Evolutionary conservation across 2,888 invertebrate species (phyloP).

Genomic region (Steinernema hermaphroditum): DNA sequence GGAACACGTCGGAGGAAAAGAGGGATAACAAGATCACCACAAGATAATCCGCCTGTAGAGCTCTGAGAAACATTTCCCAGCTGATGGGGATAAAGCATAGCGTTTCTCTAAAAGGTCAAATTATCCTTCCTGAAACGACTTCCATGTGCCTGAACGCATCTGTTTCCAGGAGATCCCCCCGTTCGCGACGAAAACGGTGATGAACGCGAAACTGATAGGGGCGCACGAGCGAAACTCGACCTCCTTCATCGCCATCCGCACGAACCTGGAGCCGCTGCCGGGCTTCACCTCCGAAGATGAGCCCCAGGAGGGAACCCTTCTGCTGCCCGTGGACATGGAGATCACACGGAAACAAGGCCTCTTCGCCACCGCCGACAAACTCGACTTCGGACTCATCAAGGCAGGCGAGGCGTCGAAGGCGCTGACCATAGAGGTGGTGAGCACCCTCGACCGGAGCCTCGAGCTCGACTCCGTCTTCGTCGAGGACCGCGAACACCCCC

Average conservation of each 20-base stretch:
- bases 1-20: no score
- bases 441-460: constrained; percentile 75
- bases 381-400: constrained; percentile 83
- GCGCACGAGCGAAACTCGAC: constrained; percentile 52
- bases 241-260: constrained; percentile 48
- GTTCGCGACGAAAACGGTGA: constrained; percentile 82
- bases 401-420: constrained; percentile 75
- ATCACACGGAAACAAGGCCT: constrained; percentile 72
- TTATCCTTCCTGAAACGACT: no score
- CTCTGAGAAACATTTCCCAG: no score
- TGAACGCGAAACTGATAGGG: constrained; percentile 78
- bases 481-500: constrained; percentile 47
- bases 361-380: constrained; percentile 77
- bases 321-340: constrained; percentile 40
- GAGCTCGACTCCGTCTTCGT: constrained; percentile 67
- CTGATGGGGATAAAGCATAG: no score
- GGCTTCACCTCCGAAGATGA: background rate
- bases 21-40: no score
- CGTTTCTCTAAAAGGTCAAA: no score
- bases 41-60: no score
- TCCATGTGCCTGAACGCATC: constrained; percentile 4
- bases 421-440: constrained; percentile 71
- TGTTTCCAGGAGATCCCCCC: constrained; percentile 77
- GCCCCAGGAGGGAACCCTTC: constrained; percentile 5
- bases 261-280: background rate